Conservation (phyloP, 2,888 invertebrate genomes). For the Trissonchulus latispiculum region DNA sequence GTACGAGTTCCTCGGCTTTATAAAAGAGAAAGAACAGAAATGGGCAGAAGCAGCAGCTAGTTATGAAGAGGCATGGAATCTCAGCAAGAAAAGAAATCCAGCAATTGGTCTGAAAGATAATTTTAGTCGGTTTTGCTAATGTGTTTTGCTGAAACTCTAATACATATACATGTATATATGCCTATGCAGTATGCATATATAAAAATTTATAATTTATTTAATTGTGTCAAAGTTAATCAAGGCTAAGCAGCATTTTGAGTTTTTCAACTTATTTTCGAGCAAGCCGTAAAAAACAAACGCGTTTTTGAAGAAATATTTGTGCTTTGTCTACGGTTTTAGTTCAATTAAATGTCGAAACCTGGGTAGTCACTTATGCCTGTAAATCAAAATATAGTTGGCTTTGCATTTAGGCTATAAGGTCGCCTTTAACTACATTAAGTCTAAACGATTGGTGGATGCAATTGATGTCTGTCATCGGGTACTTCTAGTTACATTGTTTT, state of each 20-base stretch:
- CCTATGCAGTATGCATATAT: background rate
- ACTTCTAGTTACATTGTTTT: too few relatives aligned
- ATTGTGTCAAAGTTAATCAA: too few relatives aligned
- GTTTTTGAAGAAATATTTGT: too few relatives aligned
- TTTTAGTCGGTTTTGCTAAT: background rate
- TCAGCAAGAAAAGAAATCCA: conserved; percentile 68
- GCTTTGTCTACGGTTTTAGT: too few relatives aligned
- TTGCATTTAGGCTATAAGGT: conserved; percentile 64
- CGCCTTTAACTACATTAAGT: conserved; percentile 79
- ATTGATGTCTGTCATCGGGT: conserved; percentile 71
- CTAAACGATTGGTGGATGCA: conserved; percentile 75
- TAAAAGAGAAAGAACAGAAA: conserved; percentile 82
- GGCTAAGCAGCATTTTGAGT: too few relatives aligned
- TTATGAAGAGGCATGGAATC: conserved; percentile 76
- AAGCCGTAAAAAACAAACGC: too few relatives aligned
- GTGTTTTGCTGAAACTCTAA: background rate
- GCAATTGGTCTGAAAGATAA: conserved; percentile 60
- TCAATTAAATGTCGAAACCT: too few relatives aligned
- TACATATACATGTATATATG: background rate
- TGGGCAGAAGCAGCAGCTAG: conserved; percentile 70
- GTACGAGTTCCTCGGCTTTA: conserved; percentile 71
- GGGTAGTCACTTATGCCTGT: too few relatives aligned
- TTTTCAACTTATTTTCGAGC: too few relatives aligned
- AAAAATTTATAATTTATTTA: background rate
- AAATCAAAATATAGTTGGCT: too few relatives aligned